phyloP scores from a whole-genome alignment of 2,797 vertebrate species.

The Tokudaia muenninki region DNA sequence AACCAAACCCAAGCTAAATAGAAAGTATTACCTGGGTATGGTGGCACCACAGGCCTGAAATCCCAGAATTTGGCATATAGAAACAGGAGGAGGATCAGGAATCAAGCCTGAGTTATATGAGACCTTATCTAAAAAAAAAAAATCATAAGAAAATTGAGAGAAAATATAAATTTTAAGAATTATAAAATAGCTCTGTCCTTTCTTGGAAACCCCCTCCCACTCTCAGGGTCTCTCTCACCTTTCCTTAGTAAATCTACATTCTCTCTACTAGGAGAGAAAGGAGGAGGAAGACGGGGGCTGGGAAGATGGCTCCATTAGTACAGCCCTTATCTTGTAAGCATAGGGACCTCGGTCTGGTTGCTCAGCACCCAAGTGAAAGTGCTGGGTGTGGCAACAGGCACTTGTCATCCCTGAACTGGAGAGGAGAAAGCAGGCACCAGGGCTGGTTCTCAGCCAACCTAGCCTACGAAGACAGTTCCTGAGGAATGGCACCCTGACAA shows the following conservation, averaged over 20 bases:
- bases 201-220: background rate
- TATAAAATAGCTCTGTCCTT: background rate
- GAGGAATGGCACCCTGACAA: background rate
- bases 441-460: background rate
- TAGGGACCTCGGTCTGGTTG: too few species aligned
- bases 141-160: background rate
- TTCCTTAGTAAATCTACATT: background rate
- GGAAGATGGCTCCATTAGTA: too few species aligned
- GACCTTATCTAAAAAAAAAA: background rate
- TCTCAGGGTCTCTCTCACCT: background rate
- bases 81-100: background rate
- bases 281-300: background rate
- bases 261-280: background rate
- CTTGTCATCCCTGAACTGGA: background rate
- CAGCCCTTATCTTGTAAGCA: background rate
- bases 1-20: background rate
- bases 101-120: background rate
- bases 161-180: background rate
- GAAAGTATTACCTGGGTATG: background rate
- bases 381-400: background rate
- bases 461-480: background rate
- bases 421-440: background rate
- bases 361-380: background rate
- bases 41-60: too few species aligned
- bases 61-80: background rate